phyloP scores from a whole-genome alignment of 2,888 invertebrate genomes.

The Andrena praecox region DNA sequence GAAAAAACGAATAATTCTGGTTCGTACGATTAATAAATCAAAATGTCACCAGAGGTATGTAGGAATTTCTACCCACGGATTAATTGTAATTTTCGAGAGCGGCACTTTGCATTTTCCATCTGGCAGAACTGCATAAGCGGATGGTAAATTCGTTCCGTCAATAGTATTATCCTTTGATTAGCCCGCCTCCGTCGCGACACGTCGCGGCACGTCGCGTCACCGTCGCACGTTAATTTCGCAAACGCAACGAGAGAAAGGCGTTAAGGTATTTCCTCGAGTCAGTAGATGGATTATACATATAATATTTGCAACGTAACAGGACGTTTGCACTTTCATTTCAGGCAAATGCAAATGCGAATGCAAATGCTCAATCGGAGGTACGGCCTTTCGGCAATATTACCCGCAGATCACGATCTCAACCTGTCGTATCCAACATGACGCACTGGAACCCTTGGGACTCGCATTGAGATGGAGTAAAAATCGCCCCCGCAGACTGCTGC shows the following conservation, averaged over 20 bases:
- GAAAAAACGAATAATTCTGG: constrained; percentile 52
- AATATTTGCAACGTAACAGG: too few species aligned
- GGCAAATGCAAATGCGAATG: too few species aligned
- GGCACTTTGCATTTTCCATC: constrained; percentile 40
- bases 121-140: constrained; percentile 49
- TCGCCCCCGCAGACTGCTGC: neutral
- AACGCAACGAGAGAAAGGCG: constrained; percentile 16
- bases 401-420: too few species aligned
- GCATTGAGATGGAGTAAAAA: neutral
- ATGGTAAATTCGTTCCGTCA: constrained; percentile 63
- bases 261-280: neutral
- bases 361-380: too few species aligned
- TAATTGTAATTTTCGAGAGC: constrained; percentile 59
- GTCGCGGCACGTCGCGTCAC: neutral
- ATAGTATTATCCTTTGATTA: constrained; percentile 68
- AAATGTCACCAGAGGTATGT: constrained; percentile 50
- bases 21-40: constrained; percentile 64
- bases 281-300: neutral
- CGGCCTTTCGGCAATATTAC: too few species aligned
- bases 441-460: neutral
- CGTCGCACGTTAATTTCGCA: constrained; percentile 32
- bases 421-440: neutral
- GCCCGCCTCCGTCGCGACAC: constrained; percentile 7
- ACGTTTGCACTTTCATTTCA: too few species aligned
- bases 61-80: constrained; percentile 60